phyloP scores from a whole-genome alignment of 2,113 vertebrate genomes.

The Pluvialis apricaria region DNA sequence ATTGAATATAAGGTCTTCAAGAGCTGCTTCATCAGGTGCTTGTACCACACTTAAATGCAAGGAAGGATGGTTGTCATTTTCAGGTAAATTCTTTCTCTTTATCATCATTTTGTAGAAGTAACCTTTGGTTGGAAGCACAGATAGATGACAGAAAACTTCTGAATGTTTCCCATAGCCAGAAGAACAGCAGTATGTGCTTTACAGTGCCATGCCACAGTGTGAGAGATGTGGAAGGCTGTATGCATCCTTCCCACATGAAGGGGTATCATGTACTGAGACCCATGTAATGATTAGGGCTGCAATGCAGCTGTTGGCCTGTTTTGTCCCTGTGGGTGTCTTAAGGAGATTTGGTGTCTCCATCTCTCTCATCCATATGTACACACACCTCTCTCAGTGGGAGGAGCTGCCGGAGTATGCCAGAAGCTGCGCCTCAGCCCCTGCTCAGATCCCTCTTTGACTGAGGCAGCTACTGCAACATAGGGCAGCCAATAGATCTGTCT shows the following conservation, averaged over 20 bases:
- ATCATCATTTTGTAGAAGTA: neutral
- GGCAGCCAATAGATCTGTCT: neutral
- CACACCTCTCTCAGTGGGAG: neutral
- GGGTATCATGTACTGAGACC: neutral
- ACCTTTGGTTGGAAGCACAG: neutral
- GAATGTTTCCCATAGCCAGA: constrained; percentile 1
- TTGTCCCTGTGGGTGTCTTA: neutral
- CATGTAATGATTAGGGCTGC: too few species aligned
- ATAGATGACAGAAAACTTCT: neutral
- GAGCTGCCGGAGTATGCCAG: neutral
- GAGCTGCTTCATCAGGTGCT: neutral
- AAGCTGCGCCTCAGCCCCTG: neutral
- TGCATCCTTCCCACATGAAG: neutral
- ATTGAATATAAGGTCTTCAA: neutral
- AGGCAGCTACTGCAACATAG: neutral
- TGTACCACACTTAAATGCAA: neutral
- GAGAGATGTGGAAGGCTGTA: neutral
- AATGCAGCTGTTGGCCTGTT: neutral
- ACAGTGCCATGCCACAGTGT: neutral
- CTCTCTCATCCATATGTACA: neutral
- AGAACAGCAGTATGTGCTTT: neutral
- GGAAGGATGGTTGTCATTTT: neutral
- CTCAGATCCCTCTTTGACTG: neutral
- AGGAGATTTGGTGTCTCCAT: neutral
- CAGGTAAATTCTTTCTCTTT: constrained; percentile 17